Evolutionary conservation across 2,888 invertebrate species (phyloP).

Genomic region (Lasioglossum figueresi): DNA sequence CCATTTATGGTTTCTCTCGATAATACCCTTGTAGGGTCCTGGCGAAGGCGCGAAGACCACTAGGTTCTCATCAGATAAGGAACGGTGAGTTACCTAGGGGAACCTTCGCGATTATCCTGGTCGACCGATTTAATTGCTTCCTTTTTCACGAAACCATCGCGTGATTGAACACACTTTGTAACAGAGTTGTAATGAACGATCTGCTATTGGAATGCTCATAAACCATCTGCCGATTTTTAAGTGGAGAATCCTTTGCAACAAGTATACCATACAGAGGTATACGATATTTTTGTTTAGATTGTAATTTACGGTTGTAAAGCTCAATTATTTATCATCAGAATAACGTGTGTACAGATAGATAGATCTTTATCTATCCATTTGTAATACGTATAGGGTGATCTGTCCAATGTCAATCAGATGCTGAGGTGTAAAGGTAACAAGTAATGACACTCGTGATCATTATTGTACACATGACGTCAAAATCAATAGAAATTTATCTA

Average conservation of each 20-base stretch:
- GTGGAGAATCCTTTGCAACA: not conserved
- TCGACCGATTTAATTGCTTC: constrained; percentile 40
- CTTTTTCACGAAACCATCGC: constrained; percentile 35
- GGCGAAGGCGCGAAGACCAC: constrained; percentile 46
- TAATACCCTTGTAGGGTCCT: constrained; percentile 42
- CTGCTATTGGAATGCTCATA: not conserved
- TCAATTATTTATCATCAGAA: not conserved
- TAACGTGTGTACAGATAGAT: not conserved
- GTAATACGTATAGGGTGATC: too few relatives aligned
- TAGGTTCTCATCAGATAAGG: constrained; percentile 54
- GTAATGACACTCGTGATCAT: too few relatives aligned
- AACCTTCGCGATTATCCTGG: constrained; percentile 48
- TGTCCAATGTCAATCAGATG: too few relatives aligned
- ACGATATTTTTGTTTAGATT: not conserved
- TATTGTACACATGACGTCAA: too few relatives aligned
- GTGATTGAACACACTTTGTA: constrained; percentile 7
- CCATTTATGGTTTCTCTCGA: constrained; percentile 53
- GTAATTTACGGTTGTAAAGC: not conserved
- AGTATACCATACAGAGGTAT: not conserved
- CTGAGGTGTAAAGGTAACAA: too few relatives aligned
- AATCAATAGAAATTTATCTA: too few relatives aligned
- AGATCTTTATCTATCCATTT: too few relatives aligned
- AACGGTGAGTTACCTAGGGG: constrained; percentile 35
- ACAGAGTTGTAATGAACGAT: not conserved
- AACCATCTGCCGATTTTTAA: not conserved